Conservation (phyloP, 2,113 vertebrate genomes). For the Gadus chalcogrammus region DNA sequence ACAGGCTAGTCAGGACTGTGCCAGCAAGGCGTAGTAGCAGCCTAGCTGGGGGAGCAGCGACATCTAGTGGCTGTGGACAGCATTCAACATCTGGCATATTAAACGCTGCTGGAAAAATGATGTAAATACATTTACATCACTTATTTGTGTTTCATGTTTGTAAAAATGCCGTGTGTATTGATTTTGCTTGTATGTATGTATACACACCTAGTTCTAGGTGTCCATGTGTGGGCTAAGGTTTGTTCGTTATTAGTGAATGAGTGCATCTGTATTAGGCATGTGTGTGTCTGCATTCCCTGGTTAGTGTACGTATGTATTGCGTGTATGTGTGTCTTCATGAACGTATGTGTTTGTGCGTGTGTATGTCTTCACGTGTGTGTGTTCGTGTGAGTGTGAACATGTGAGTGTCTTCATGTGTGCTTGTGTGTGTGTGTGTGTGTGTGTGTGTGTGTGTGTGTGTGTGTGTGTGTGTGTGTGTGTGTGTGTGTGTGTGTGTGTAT, state of each 20-base stretch:
- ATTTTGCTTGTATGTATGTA: not conserved
- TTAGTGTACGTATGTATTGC: slow-evolving; percentile 35
- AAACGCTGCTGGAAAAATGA: not conserved
- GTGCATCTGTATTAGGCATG: slow-evolving; percentile 3
- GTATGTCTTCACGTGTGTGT: not conserved
- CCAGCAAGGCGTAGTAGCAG: not conserved
- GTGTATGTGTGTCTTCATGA: slow-evolving; percentile 28
- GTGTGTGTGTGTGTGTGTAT: not conserved
- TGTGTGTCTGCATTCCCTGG: slow-evolving; percentile 27
- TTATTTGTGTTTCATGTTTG: not conserved
- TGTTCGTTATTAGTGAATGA: too few species aligned
- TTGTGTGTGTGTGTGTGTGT: not conserved
- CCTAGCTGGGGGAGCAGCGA: slow-evolving; percentile 50
- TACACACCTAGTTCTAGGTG: not conserved
- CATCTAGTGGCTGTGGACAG: slow-evolving; percentile 49
- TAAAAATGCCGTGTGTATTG: not conserved
- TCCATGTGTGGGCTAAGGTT: not conserved
- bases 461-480: not conserved
- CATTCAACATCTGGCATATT: not conserved
- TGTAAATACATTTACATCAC: not conserved
- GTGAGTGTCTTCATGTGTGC: too few species aligned
- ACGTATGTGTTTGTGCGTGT: slow-evolving; percentile 4
- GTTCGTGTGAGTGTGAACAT: too few species aligned
- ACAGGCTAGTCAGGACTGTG: not conserved
- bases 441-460: not conserved